Conservation (phyloP, 2,113 vertebrate species). For the Gavialis gangeticus region DNA sequence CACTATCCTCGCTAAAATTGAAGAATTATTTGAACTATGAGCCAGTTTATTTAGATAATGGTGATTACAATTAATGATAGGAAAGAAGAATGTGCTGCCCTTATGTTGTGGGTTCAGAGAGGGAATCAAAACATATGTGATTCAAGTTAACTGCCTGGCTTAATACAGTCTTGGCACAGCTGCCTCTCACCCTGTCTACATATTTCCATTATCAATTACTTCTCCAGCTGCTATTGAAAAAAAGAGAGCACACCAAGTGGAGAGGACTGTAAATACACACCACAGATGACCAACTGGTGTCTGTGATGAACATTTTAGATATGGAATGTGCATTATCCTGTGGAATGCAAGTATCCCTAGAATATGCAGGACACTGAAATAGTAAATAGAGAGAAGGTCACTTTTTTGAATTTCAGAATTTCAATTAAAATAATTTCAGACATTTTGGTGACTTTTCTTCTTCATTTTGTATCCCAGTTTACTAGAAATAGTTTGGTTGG, state of each 20-base stretch:
- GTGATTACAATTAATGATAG: slow-evolving; percentile 66
- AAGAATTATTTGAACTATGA: slow-evolving; percentile 31
- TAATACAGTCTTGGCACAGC: slow-evolving; percentile 22
- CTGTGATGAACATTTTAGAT: slow-evolving; percentile 22
- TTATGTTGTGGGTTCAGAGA: slow-evolving; percentile 63
- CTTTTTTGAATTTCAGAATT: background rate
- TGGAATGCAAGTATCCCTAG: background rate
- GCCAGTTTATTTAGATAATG: slow-evolving; percentile 67
- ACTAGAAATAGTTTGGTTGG: slow-evolving; percentile 19
- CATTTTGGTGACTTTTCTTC: background rate
- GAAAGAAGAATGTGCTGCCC: slow-evolving; percentile 59
- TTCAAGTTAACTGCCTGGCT: slow-evolving; percentile 64
- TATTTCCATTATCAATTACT: slow-evolving; percentile 57
- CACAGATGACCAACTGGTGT: slow-evolving; percentile 16
- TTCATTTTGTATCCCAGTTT: background rate
- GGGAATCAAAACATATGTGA: slow-evolving; percentile 54
- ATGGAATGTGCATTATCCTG: background rate
- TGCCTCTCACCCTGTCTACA: slow-evolving; percentile 2
- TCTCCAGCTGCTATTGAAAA: slow-evolving; percentile 51
- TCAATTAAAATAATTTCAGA: background rate
- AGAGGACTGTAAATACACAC: slow-evolving; percentile 4
- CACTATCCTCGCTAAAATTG: background rate
- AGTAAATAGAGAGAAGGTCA: background rate
- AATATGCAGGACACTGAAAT: background rate
- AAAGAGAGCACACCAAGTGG: background rate